Base-by-base conservation (phyloP, 2,888 invertebrate species). In the Drosophila parthenogenetica region DNA sequence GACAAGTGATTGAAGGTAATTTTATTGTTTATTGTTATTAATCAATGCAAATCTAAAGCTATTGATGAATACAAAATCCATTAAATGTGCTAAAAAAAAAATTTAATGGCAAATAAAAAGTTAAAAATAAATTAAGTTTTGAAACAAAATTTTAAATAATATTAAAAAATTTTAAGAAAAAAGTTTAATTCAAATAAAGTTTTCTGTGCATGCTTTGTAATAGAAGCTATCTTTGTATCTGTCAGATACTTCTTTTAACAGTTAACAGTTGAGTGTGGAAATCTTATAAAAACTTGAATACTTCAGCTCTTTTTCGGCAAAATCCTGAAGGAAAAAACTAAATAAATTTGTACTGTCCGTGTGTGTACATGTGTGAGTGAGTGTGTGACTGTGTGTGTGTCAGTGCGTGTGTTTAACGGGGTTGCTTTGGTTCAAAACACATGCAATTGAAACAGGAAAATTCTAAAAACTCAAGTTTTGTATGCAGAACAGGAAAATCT, bases 1-100 rank as follows among this genome's bases (percentile, higher is more conserved):
- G 73, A 70, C 80, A 75, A 85, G 81, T 82, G 82, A 82, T 85
- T 71, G 69, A 85, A 85, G 86, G 82, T 85, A 81, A 81, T 66
- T 69, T 50, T 19, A 73, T 76, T 75, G 75, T 74, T 61, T 53
- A 54, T 61, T 73, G 60, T 63, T 76, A 55, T 59, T 68, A 72
- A 74, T 72, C 61, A 62, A 76, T 55, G 60, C 57, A 55, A 57
- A 43, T 49, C 14, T 10, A 40, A 50, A 43, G 32, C 32, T 29
- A 32, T 40, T n/a, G 0, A 29, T 16, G 16, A 61, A 32, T 43
- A 22, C 5, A 22, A 14, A 54, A 45, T 37, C 8, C 0, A 29
- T 8, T 17, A 16, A 53, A 58, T 32, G 13, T 43, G 32, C 1
- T 48, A 50, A 29, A 42, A 29, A 29, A 50, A 29, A 42, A 29